Evolutionary conservation across 2,888 invertebrate species (phyloP), one percentile per base, ranked within the genome.

Genomic region (Slavum lentiscoides): DNA sequence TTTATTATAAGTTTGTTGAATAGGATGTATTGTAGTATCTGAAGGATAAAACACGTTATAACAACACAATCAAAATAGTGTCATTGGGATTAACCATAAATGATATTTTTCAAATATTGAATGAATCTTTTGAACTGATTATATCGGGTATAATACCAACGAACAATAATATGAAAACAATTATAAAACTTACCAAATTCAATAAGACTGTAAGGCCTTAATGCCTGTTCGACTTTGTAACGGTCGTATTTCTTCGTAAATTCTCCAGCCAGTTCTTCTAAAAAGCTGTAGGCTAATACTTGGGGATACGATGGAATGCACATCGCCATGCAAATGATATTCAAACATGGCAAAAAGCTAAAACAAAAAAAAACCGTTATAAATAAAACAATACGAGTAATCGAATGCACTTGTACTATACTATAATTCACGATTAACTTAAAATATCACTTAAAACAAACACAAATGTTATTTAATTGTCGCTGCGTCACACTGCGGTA

Each of bases 181-280:
- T 55, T n/a, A 30, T 30, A 30, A 11, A 67, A 84, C 85, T 84
- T 84, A 88, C 88, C 88, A 85, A 88, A 88, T 82, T 87, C 86
- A 81, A 88, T 87, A 82, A 87, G 86, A 66, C 86, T 85, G 84
- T 88, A 88, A 0, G 88, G 88, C 76, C 88, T 84, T 67, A 86
- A 85, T 21, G 86, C 86, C 70, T 85, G 84, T 73, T 84, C 85
- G 15, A 88, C 85, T 82, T 85, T 85, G 13, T 84, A 83, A 59
- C 85, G 84, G 64, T 86, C 86, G 84, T 87, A 88, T 55, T 84
- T 85, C 23, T 85, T 84, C 53, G 86, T 84, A 81, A 88, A 88
- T 83, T 88, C 87, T 83, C 85, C 86, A 85, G 86, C 85, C 30
- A 88, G 84, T 83, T 88, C 88, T 82, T 87, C 86, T 17, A 88